Percentiles rank a stretch among this genome's conserved stretches.
Evolutionary conservation across 2,113 vertebrate species (phyloP).

Genomic region (Sterna hirundo): DNA sequence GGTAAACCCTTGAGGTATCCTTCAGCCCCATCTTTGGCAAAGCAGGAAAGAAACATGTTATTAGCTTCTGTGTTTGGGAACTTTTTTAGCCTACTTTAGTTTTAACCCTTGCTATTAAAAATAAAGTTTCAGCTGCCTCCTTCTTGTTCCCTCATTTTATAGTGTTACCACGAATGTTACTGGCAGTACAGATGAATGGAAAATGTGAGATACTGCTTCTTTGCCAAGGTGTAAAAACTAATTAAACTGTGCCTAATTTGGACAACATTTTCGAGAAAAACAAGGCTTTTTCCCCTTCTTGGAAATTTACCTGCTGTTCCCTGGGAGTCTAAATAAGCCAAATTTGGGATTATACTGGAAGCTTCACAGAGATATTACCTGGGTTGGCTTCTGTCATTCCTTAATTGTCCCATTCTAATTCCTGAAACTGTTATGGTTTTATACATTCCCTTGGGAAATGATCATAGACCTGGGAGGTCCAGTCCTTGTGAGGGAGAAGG

Average conservation of each 20-base stretch:
- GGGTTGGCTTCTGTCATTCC: background rate
- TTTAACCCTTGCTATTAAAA: background rate
- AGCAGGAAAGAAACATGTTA: background rate
- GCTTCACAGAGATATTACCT: background rate
- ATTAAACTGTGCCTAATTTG: background rate
- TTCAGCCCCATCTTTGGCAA: background rate
- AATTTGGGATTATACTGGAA: background rate
- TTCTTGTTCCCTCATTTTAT: background rate
- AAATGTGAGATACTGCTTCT: background rate
- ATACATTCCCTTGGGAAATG: background rate
- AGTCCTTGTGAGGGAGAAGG: background rate
- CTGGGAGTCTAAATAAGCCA: background rate
- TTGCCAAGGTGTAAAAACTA: background rate
- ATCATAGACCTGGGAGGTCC: background rate
- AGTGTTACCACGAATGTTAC: background rate
- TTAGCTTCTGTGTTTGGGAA: background rate
- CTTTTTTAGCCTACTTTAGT: background rate
- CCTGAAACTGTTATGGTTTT: background rate
- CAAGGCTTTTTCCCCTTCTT: background rate
- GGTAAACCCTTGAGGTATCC: background rate
- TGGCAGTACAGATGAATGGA: background rate
- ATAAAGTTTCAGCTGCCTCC: background rate
- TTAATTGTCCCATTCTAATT: background rate
- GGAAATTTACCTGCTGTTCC: background rate
- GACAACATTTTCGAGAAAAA: background rate